Percentiles rank a stretch among this genome's conserved stretches.
phyloP scores from a whole-genome alignment of 2,797 vertebrate genomes.

The Allobates femoralis region DNA sequence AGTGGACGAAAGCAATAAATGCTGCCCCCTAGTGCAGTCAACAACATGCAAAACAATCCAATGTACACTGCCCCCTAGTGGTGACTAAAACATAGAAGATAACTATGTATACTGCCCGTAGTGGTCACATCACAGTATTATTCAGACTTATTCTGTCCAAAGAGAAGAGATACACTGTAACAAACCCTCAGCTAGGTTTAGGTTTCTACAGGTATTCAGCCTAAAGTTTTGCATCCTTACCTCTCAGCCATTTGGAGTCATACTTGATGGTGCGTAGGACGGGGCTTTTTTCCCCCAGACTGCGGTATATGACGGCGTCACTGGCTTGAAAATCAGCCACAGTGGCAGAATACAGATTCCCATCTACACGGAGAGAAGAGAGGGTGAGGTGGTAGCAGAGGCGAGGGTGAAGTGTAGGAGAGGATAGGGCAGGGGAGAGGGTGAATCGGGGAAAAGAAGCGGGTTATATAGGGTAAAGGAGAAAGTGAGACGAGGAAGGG shows the following conservation, averaged over 20 bases:
- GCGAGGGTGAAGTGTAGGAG: not conserved
- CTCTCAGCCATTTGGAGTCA: constrained; percentile 95
- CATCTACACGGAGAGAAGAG: constrained; percentile 75
- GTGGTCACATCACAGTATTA: not conserved
- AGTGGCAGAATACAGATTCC: constrained; percentile 91
- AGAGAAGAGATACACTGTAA: too few relatives aligned
- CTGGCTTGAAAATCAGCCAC: constrained; percentile 94
- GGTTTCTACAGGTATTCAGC: too few relatives aligned
- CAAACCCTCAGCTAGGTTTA: too few relatives aligned
- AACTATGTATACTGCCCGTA: not conserved
- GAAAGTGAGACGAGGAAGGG: too few relatives aligned
- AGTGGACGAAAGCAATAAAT: too few relatives aligned
- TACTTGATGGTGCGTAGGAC: constrained; percentile 91
- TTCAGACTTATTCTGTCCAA: too few relatives aligned
- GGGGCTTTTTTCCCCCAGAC: constrained; percentile 86
- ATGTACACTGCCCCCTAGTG: not conserved
- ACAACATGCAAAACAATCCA: not conserved
- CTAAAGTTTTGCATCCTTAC: constrained; percentile 71
- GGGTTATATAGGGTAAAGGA: too few relatives aligned
- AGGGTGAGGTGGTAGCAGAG: not conserved
- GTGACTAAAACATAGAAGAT: not conserved
- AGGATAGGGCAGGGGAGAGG: too few relatives aligned
- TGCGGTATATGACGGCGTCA: constrained; percentile 91
- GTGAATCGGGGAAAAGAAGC: too few relatives aligned
- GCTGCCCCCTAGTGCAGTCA: not conserved